Evolutionary conservation across 2,888 invertebrate genomes (phyloP), one percentile per base, ranked within the genome.

Genomic region (Parnassius orleans): DNA sequence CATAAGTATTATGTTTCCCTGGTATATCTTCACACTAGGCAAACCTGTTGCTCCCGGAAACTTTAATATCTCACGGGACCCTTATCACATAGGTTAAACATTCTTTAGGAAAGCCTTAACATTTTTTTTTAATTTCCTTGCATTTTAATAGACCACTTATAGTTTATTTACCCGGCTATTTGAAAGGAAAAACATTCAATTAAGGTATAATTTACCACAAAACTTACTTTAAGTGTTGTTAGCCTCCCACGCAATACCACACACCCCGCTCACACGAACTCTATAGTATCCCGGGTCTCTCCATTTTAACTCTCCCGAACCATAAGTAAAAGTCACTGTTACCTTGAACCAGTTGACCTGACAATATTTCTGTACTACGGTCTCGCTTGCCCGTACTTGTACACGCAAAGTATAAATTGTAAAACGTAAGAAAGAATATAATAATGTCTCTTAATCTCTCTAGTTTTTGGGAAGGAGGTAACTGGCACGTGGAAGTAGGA

Each of bases 241-340:
- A n/a, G 10, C n/a, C 65, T 53, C 79, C 79, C 73, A 79, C 79
- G 72, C 73, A 60, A 68, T 73, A 71, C 74, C 69, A 69, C 73
- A 74, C 73, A 72, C 74, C 71, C 72, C 70, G 55, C 15, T 58
- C 55, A 48, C 63, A 64, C 66, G 68, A 51, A 10, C 10, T 24
- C 10, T 51, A 19, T 51, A 3, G 51, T 52, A 33, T 24, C 52
- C 12, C 9, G 11, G 3, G 3, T 24, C 19, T 24, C 15, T 15
- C 9, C 0, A 15, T 50, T 19, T 15, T 14, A 15, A 10, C 10
- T 50, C 15, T 50, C 19, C 50, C 19, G 1, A 19, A 15, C 10
- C 19, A 7, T 48, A 48, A 46, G 46, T 46, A 46, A 46, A 7
- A 46, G 46, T 46, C 46, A n/a, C 3, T 44, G 11, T 7, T 46